These are phyloP conservation scores for mouse (Mus musculus) DNA, from an alignment of 2,113 vertebrate genomes.

Conservation along the genomic window DNA sequence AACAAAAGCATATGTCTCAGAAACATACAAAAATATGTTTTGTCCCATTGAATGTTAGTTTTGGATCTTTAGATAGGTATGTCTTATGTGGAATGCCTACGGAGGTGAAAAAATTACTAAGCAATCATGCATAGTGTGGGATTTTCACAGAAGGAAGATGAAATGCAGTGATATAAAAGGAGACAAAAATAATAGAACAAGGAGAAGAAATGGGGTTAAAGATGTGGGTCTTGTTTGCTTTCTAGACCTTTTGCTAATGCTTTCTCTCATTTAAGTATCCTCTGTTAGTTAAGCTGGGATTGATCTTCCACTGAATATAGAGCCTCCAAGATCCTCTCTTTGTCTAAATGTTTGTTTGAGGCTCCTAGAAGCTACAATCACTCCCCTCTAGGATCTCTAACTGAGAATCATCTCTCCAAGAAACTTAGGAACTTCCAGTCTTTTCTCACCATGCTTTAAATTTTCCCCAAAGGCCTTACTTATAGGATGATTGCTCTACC, in stretches of 20 bases:
- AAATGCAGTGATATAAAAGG: not conserved
- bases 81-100: not conserved
- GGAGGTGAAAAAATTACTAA: not conserved
- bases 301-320: too few relatives aligned
- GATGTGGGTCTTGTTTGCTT: not conserved
- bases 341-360: not conserved
- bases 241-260: not conserved
- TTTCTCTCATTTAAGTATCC: not conserved
- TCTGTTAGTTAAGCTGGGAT: not conserved
- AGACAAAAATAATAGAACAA: not conserved
- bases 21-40: not conserved
- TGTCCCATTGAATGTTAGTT: not conserved
- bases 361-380: too few relatives aligned
- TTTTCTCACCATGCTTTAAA: not conserved
- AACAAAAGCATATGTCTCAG: too few relatives aligned
- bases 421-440: not conserved
- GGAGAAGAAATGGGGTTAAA: too few relatives aligned
- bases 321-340: not conserved
- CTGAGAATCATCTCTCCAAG: not conserved
- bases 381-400: not conserved
- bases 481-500: not conserved
- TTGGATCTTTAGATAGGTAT: not conserved
- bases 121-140: too few relatives aligned
- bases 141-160: not conserved
- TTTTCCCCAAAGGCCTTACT: not conserved